Base-by-base conservation (phyloP, 2,113 vertebrate species). In the Silurus glanis region DNA sequence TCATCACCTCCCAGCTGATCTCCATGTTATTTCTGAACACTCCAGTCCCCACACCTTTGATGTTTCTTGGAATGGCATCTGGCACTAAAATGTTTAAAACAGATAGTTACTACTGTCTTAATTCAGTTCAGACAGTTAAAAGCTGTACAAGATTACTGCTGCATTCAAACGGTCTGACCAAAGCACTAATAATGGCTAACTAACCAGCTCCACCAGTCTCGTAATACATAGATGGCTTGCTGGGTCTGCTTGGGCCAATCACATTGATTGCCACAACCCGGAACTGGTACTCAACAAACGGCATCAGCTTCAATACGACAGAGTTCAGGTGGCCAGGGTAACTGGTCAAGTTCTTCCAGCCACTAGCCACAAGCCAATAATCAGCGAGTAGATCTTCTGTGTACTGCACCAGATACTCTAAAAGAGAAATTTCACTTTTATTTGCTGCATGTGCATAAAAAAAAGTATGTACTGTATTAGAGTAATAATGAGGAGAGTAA, bases 11-110 rank as follows among this genome's bases (percentile, higher is more conserved):
- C 98, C 98, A 99, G 0, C 97, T 98, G 91, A 99, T 99, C 92
- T 98, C 97, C 97, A 99, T 99, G 93, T 99, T 99, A 91, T 98
- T 98, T 90, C 96, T 97, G 88, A 97, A 96, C 74, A 90, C 58
- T 82, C 89, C 89, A 82, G 96, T 97, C 8, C 98, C 98, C 5
- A 95, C 94, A 64, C 98, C 98, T 91, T 96, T 96, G 58, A 99
- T 91, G 19, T 98, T 97, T 0, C 93, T 91, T 0, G 98, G 98
- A 37, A 98, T 97, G 67, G 95, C 92, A 93, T 99, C 98, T 17
- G 98, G 98, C 67, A 97, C 98, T 99, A 76, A 90, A 92, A 89
- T 83, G 80, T 17, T 87, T 8, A 75, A 61, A 21, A 89, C 19
- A 82, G n/a, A 76, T 6, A 66, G 25, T 64, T 82, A 17, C 2